These are phyloP conservation scores for Megaptera novaeangliae DNA, from an alignment of 2,113 vertebrate genomes.

Conservation along the genomic window DNA sequence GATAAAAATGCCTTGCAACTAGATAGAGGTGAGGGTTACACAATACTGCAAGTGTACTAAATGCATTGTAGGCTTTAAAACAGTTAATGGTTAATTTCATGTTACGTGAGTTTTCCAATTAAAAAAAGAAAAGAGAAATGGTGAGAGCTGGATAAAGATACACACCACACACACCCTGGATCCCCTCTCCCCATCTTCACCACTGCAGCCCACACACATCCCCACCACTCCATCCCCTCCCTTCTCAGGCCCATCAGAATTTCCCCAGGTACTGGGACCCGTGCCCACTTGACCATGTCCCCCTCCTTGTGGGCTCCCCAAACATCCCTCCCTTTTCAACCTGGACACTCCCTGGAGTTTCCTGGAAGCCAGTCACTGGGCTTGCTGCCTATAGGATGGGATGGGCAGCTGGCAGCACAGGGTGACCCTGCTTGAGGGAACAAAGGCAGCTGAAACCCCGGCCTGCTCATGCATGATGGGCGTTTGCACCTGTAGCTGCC, in stretches of 20 bases:
- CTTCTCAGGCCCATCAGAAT: neutral
- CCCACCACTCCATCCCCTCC: neutral
- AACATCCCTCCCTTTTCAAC: neutral
- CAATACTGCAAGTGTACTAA: neutral
- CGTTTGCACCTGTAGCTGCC: neutral
- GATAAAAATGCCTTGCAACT: neutral
- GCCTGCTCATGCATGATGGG: neutral
- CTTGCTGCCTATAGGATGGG: neutral
- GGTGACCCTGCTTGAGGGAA: neutral
- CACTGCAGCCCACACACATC: neutral
- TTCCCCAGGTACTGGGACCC: neutral
- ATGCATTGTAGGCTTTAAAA: neutral
- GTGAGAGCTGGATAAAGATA: neutral
- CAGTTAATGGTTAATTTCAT: slow-evolving; percentile 18
- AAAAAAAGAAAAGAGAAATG: neutral
- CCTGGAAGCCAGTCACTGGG: neutral
- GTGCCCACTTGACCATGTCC: too few species aligned
- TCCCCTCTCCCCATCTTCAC: too few species aligned
- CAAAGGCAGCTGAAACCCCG: neutral
- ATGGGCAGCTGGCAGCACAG: neutral
- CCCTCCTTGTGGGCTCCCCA: neutral
- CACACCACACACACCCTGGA: neutral
- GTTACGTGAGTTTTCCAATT: neutral
- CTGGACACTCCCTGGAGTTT: neutral
- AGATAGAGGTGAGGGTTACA: neutral